Percentiles rank a stretch among this genome's conserved stretches.
Evolutionary conservation across 2,797 vertebrate species (phyloP).

Genomic region (Gadopsis marmoratus): DNA sequence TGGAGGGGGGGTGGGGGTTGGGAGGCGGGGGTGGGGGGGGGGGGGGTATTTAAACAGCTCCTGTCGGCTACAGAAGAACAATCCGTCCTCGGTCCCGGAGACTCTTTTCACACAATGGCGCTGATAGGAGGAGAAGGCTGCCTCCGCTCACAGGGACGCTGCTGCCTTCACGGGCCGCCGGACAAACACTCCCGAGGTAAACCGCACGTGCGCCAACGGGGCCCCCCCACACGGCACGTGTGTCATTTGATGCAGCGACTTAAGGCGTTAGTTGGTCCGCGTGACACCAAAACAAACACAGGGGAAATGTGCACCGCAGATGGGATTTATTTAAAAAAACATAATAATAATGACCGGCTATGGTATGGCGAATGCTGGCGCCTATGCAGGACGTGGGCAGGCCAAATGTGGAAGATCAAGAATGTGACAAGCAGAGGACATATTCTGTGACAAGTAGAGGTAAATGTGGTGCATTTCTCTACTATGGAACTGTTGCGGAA

Average conservation of each 20-base stretch:
- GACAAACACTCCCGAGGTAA: neutral
- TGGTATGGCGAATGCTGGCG: neutral
- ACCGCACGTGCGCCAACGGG: constrained; percentile 16
- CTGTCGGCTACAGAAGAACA: constrained; percentile 56
- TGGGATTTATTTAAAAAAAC: no score
- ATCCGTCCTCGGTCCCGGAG: constrained; percentile 65
- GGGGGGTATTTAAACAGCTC: constrained; percentile 63
- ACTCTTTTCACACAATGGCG: constrained; percentile 80
- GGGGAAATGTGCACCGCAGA: neutral
- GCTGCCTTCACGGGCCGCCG: constrained; percentile 66
- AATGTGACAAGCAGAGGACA: neutral
- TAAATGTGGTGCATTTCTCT: neutral
- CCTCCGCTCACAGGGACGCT: constrained; percentile 56
- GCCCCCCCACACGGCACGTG: neutral
- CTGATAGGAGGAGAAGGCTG: constrained; percentile 75
- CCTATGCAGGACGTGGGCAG: neutral
- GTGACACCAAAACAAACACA: neutral
- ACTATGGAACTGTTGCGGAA: neutral
- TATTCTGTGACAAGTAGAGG: neutral
- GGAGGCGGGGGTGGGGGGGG: constrained; percentile 5
- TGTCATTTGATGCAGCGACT: neutral
- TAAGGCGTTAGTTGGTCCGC: no score
- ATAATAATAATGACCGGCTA: no score
- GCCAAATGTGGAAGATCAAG: neutral
- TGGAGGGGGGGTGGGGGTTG: no score